Base-by-base conservation (phyloP, 2,888 invertebrate species). In the Synanthedon vespiformis region DNA sequence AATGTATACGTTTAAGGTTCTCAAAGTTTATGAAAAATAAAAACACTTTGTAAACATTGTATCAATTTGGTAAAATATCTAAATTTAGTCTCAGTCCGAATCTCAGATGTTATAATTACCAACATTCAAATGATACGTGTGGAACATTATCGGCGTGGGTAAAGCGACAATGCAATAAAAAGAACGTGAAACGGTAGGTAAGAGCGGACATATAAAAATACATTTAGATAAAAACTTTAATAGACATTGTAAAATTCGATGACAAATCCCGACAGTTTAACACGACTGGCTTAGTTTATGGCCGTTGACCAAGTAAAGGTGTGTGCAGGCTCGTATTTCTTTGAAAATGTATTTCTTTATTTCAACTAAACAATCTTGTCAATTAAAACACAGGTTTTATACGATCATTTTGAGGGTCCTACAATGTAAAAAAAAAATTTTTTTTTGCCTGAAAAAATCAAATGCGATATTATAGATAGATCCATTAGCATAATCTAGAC, bases 121-220 rank as follows among this genome's bases (percentile, higher is more conserved):
- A 16, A 16, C 44, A 44, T n/a, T 44, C n/a, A 14, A 44, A 14
- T 13, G 44, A 44, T 44, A 44, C 44, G 44, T 44, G 2, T 44
- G 13, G 40, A 49, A 44, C 22, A 48, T 50, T 50, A 50, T 50
- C 50, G 16, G 18, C 18, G 48, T 22, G 48, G 59, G 67, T 70
- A 63, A 60, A 60, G 57, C 58, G 52, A 62, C 58, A 62, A 55
- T 55, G 63, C 64, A 65, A 75, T 77, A 77, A 79, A 78, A 53
- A 78, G 78, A 71, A 67, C 68, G 67, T 71, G 62, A 72, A 76
- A 75, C 77, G 70, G 76, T 76, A 76, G 78, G 72, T 72, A 73
- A 67, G 66, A 63, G 62, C 64, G 60, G 64, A 66, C 67, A 65
- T 65, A 73, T 77, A 74, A 76, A 75, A 69, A 68, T 61, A 66